Conservation (phyloP, 1,140 invertebrate species). For the Drosophila arawakana region DNA sequence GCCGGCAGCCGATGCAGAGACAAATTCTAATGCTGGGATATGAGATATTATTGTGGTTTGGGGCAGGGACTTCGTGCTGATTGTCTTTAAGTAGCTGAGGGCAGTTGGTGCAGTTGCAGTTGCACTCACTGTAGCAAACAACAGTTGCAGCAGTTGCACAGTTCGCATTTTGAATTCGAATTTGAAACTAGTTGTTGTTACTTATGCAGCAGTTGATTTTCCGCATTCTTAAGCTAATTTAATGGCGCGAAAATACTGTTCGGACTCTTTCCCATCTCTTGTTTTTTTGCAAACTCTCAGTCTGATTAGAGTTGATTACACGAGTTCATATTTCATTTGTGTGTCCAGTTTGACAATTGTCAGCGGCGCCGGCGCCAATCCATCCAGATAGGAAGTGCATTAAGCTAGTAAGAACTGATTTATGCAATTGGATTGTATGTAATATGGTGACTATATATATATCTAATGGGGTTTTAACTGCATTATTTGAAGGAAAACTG, state of each 20-base stretch:
- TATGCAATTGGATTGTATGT: background rate
- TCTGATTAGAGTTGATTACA: constrained; percentile 72
- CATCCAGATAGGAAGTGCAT: background rate
- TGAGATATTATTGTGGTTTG: constrained; percentile 64
- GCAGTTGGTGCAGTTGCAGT: constrained; percentile 34
- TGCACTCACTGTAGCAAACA: background rate
- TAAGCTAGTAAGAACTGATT: background rate
- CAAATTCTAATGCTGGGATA: constrained; percentile 74
- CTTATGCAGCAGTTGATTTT: constrained; percentile 57
- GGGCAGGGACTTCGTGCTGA: constrained; percentile 62
- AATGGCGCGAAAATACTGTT: constrained; percentile 69
- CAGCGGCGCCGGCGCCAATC: constrained; percentile 64
- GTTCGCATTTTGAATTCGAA: constrained; percentile 54
- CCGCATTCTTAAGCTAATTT: constrained; percentile 76
- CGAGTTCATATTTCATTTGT: constrained; percentile 58
- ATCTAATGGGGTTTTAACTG: no score
- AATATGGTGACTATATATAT: no score
- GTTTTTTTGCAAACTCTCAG: constrained; percentile 14
- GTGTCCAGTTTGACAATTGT: constrained; percentile 39
- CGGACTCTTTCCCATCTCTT: background rate
- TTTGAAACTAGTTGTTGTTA: constrained; percentile 70
- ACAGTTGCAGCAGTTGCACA: constrained; percentile 22
- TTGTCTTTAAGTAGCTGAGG: constrained; percentile 81
- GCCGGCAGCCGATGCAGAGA: constrained; percentile 55
- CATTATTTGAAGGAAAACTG: no score